Evolutionary conservation across 2,797 vertebrate species (phyloP).

Genomic region (Tamandua tetradactyla): DNA sequence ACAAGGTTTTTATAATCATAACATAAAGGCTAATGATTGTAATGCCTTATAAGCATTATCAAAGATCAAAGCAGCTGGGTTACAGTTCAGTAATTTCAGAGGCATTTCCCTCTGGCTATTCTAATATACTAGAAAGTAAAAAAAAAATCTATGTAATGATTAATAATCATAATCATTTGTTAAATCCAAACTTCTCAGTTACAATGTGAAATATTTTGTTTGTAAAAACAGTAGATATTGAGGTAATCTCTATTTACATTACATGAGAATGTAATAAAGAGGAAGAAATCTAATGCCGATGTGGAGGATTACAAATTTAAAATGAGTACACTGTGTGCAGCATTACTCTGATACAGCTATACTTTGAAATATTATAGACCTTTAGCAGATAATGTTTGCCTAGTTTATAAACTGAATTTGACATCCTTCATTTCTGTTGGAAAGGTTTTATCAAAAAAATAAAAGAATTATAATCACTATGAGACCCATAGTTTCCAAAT

Average conservation of each 20-base stretch:
- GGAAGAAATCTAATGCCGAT: background rate
- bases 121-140: too few species aligned
- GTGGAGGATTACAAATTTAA: background rate
- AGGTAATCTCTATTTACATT: constrained; percentile 31
- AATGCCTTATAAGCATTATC: too few species aligned
- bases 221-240: constrained; percentile 28
- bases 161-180: too few species aligned
- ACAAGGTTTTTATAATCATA: too few species aligned
- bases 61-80: too few species aligned
- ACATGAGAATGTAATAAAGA: background rate
- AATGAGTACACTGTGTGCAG: background rate
- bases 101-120: too few species aligned
- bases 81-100: too few species aligned
- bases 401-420: constrained; percentile 56
- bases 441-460: constrained; percentile 62
- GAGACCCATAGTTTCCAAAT: constrained; percentile 45
- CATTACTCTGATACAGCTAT: background rate
- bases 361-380: constrained; percentile 53
- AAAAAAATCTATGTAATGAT: too few species aligned
- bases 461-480: constrained; percentile 59
- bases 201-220: background rate
- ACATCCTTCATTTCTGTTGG: constrained; percentile 61
- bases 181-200: too few species aligned
- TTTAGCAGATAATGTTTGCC: constrained; percentile 60
- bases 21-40: too few species aligned